Percentiles rank a stretch among this genome's conserved stretches.
phyloP scores from a whole-genome alignment of 2,113 vertebrate genomes.

The Crotalus helleri region DNA sequence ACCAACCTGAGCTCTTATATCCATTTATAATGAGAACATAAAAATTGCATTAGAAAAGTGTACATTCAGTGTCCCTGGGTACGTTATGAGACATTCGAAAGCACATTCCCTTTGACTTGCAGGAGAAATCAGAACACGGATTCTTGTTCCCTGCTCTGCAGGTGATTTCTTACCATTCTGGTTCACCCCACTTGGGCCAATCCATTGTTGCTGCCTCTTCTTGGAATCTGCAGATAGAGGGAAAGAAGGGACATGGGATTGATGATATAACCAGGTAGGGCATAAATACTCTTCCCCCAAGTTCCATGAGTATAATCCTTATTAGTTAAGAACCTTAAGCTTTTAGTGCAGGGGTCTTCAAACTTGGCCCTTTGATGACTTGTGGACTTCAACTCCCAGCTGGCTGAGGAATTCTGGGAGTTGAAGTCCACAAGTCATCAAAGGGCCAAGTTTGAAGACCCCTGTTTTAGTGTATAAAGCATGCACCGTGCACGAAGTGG shows the following conservation, averaged over 20 bases:
- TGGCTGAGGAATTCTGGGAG: no score
- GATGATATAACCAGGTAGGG: neutral
- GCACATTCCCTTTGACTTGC: neutral
- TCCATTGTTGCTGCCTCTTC: constrained; percentile 73
- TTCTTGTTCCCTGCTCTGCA: neutral
- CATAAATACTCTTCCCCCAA: neutral
- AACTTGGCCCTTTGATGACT: no score
- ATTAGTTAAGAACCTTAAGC: neutral
- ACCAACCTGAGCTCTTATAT: neutral
- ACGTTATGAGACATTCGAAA: neutral
- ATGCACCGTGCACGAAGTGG: neutral
- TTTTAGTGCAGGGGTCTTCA: neutral
- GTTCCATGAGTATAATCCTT: neutral
- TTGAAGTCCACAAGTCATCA: no score
- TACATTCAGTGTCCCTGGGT: neutral
- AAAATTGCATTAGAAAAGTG: neutral
- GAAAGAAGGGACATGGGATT: neutral
- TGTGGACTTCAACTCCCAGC: no score
- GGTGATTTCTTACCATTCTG: constrained; percentile 58
- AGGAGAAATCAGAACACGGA: neutral
- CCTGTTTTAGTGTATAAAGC: neutral
- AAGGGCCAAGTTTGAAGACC: no score
- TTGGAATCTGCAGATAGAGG: constrained; percentile 50
- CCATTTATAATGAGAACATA: neutral
- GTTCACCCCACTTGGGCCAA: constrained; percentile 68